Evolutionary conservation across 2,797 vertebrate species (phyloP), one percentile per base, ranked within the genome.

Genomic region (Serranus cabrilla): DNA sequence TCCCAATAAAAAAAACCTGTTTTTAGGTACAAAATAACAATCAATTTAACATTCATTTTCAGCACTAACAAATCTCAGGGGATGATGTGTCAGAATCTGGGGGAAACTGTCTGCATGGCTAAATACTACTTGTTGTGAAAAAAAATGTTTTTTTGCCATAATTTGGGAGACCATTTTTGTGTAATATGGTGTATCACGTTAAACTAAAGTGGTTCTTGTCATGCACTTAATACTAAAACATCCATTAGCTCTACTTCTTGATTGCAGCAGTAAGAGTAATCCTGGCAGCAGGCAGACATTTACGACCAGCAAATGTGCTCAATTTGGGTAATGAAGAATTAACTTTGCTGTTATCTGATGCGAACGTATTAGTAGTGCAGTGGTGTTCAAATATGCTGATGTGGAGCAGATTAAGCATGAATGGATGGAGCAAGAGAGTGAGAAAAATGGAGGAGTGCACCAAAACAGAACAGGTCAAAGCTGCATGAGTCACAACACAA

Each of bases 401-500:
- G 84, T 62, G 47, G 60, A 79, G 72, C 78, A 68, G 67, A 76
- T 87, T 84, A 86, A 77, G 70, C 73, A 78, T 81, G 76, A 75
- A 80, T 86, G 65, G 60, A 80, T 78, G 81, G 37, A 80, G 68
- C 40, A 45, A 39, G 37, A 68, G 46, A 67, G 45, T 42, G 65
- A 66, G 49, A 75, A 55, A 54, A 84, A 77, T 79, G 58, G 51
- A 78, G 42, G 68, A 42, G 65, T 14, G 74, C 27, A 46, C 50
- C 43, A 55, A 71, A 85, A 61, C 74, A 82, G 50, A 86, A 66
- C 39, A 74, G 69, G 47, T 59, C 72, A 77, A 83, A 87, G 77
- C 85, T 71, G 71, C 62, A 86, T 90, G 87, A 87, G 74, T 89
- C 84, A 91, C 27, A 80, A 65, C 56, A 78, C 75, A 70, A 82